Evolutionary conservation across 2,797 vertebrate species (phyloP).

Genomic region (Echeneis naucrates): DNA sequence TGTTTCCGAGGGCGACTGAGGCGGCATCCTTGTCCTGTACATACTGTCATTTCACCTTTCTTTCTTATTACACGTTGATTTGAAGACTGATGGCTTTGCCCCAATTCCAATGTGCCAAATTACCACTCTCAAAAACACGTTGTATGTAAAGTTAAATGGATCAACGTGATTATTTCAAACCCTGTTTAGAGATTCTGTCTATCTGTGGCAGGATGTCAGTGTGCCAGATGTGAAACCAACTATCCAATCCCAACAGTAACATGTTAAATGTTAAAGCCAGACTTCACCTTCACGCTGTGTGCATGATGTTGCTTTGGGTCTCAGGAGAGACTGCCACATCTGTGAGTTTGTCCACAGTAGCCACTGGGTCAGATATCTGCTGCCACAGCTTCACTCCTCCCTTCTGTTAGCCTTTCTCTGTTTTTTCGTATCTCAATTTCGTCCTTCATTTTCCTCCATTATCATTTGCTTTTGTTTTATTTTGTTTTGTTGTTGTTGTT

Average conservation of each 20-base stretch:
- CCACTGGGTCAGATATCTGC: conserved; percentile 62
- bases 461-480: conserved; percentile 20
- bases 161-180: not conserved
- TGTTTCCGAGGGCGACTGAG: not conserved
- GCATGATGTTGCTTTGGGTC: conserved; percentile 49
- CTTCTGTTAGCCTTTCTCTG: conserved; percentile 26
- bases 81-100: not conserved
- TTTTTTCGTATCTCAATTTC: conserved; percentile 31
- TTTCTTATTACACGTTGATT: conserved; percentile 1
- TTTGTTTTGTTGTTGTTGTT: conserved; percentile 21
- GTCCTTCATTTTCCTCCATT: conserved; percentile 25
- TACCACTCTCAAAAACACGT: not conserved
- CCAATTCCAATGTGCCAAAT: not conserved
- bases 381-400: conserved; percentile 31
- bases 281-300: conserved; percentile 63
- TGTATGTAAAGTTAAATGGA: not conserved
- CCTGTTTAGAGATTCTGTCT: conserved; percentile 1
- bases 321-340: conserved; percentile 70
- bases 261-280: conserved; percentile 54
- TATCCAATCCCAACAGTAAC: conserved; percentile 28
- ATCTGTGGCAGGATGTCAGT: conserved; percentile 22
- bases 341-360: conserved; percentile 67
- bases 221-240: conserved; percentile 57
- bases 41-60: not conserved
- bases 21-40: not conserved